Conservation (phyloP, 2,797 vertebrate genomes). For the Gobio occitaniae region DNA sequence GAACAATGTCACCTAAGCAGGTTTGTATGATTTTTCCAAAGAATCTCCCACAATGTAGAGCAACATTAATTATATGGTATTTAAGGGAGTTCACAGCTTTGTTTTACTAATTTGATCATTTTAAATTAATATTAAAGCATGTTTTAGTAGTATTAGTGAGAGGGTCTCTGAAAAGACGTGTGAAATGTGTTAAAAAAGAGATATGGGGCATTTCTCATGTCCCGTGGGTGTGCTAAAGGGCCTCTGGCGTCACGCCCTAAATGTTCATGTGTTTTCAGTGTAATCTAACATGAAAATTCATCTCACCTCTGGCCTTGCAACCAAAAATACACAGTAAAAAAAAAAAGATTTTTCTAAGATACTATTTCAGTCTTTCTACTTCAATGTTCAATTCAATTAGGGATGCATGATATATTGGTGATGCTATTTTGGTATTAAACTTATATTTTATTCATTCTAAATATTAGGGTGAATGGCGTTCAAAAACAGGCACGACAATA, state of each 20-base stretch:
- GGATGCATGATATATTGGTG: neutral
- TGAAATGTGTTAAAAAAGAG: constrained; percentile 33
- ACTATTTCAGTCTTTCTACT: neutral
- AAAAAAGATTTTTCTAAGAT: neutral
- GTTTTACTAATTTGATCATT: neutral
- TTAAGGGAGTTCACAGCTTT: neutral
- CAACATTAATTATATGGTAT: neutral
- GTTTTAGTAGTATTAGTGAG: neutral
- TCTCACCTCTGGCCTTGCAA: neutral
- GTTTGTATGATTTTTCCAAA: neutral
- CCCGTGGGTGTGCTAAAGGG: constrained; percentile 6
- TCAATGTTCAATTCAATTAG: neutral
- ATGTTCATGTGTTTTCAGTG: neutral
- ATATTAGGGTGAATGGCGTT: neutral
- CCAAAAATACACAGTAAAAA: neutral
- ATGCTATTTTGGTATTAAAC: neutral
- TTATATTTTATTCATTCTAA: neutral
- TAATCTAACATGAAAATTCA: constrained; percentile 24
- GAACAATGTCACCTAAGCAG: neutral
- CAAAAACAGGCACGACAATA: neutral
- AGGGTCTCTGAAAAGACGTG: neutral
- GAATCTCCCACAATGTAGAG: neutral
- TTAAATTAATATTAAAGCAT: neutral
- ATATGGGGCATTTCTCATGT: constrained; percentile 22
- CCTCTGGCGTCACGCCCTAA: constrained; percentile 27